A percentile compares a stretch with the other conserved stretches of the same genome.
These are phyloP conservation scores for Centrocercus urophasianus DNA, from an alignment of 2,113 vertebrate species.

Conservation along the genomic window DNA sequence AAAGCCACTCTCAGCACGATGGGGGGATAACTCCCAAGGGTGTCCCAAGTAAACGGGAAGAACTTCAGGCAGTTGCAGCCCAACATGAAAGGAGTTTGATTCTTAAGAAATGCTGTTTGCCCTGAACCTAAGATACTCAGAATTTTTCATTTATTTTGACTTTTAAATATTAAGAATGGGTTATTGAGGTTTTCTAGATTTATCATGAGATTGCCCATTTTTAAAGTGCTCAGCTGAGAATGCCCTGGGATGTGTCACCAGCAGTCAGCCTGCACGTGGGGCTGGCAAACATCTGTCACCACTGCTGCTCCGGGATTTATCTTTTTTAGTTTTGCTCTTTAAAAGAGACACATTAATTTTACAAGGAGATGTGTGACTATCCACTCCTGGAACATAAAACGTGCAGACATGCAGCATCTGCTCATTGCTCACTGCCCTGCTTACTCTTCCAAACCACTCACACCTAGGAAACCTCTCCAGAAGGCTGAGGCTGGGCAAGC, in stretches of 20 bases:
- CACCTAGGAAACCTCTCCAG: neutral
- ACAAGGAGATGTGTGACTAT: neutral
- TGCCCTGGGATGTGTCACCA: neutral
- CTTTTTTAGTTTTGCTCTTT: neutral
- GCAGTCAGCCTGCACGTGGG: neutral
- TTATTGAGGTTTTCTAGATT: neutral
- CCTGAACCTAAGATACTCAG: neutral
- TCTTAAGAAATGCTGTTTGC: neutral
- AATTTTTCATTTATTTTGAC: neutral
- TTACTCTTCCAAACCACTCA: neutral
- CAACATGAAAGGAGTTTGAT: neutral
- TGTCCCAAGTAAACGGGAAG: neutral
- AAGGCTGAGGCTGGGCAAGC: neutral
- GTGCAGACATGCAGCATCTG: accelerated
- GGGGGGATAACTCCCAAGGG: neutral
- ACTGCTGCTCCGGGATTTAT: neutral
- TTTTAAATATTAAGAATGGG: neutral
- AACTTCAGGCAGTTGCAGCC: neutral
- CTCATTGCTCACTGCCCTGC: neutral
- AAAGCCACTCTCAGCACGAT: neutral
- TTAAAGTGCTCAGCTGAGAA: neutral
- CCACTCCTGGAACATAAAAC: too few relatives aligned
- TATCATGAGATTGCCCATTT: neutral
- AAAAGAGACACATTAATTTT: neutral
- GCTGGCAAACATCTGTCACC: neutral